Evolutionary conservation across 2,113 vertebrate genomes (phyloP).

Genomic region (Platanista minor): DNA sequence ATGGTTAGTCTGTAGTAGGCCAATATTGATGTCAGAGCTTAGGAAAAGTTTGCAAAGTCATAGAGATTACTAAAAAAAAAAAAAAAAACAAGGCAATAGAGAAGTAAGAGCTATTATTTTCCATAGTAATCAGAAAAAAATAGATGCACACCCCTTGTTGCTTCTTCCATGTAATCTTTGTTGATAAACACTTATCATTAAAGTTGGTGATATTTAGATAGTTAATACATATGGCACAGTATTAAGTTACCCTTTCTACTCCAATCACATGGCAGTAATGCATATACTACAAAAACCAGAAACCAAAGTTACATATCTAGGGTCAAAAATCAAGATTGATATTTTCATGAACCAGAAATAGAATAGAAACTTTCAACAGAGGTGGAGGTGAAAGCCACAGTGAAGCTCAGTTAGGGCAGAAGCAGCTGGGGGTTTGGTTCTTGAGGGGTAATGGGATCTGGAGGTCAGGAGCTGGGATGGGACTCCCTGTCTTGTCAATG

Average conservation of each 20-base stretch:
- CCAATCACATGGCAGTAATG: neutral
- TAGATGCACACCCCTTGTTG: neutral
- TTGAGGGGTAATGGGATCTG: neutral
- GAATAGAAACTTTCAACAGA: neutral
- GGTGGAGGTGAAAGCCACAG: neutral
- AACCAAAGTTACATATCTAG: neutral
- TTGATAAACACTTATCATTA: neutral
- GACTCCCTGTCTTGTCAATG: neutral
- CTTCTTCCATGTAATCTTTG: neutral
- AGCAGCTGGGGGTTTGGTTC: neutral
- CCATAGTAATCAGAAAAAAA: neutral
- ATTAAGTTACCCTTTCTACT: neutral
- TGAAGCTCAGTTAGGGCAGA: neutral
- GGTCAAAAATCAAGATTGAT: neutral
- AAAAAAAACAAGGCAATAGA: neutral
- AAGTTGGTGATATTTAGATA: neutral
- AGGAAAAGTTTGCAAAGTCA: neutral
- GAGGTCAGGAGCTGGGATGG: neutral
- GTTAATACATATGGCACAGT: neutral
- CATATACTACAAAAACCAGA: neutral
- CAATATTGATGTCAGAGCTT: neutral
- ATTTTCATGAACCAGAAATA: neutral
- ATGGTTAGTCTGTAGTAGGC: neutral
- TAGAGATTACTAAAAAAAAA: neutral
- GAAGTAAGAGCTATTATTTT: neutral